Percentiles rank a stretch among this genome's conserved stretches.
phyloP scores from a whole-genome alignment of 2,113 vertebrate genomes.

The Coptodon bakossiorum region DNA sequence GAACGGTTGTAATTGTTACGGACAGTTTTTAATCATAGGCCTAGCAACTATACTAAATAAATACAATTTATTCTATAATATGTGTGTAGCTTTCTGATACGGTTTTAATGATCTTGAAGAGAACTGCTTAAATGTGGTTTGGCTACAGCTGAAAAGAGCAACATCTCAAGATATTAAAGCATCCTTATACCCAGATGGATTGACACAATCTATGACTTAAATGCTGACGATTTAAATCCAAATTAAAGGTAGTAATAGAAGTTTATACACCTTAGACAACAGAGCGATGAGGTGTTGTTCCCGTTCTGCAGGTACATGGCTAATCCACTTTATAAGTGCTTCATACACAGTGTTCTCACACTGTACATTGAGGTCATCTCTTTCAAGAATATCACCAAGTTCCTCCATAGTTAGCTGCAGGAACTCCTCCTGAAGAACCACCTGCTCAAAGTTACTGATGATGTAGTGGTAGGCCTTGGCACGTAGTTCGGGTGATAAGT shows the following conservation, averaged over 20 bases:
- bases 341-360: not conserved
- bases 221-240: fast-evolving
- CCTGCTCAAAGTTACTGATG: conserved; percentile 73
- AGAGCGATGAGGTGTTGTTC: not conserved
- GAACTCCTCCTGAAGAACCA: conserved; percentile 68
- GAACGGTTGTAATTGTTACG: fast-evolving
- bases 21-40: not conserved
- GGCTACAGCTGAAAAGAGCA: fast-evolving
- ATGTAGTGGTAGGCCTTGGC: conserved; percentile 72
- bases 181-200: not conserved
- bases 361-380: conserved; percentile 33
- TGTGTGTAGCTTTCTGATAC: fast-evolving
- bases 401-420: conserved; percentile 70
- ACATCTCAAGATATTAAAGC: fast-evolving
- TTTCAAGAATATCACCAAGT: conserved; percentile 67
- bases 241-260: not conserved
- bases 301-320: conserved; percentile 25
- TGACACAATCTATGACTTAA: not conserved
- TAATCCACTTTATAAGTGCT: conserved; percentile 23
- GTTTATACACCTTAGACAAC: not conserved
- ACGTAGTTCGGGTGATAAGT: conserved; percentile 45
- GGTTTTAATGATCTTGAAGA: not conserved
- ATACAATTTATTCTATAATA: not conserved
- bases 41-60: not conserved
- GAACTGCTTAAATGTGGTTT: not conserved